Evolutionary conservation across 2,797 vertebrate species (phyloP).

Genomic region (Malacoraja senta): DNA sequence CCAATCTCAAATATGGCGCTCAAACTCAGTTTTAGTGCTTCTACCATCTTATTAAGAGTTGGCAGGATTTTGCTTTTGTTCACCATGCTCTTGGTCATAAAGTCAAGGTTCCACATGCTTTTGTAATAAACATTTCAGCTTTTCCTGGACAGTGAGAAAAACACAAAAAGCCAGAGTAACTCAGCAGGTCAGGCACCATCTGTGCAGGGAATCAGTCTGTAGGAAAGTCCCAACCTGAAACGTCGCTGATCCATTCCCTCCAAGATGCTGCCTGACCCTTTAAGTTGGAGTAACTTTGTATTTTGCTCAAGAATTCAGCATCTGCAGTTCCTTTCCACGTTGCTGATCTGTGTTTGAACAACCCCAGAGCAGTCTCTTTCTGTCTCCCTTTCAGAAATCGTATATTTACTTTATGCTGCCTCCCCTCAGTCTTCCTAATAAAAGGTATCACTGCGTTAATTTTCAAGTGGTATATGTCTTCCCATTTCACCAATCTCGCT

Average conservation of each 20-base stretch:
- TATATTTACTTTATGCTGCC: neutral
- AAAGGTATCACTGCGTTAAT: neutral
- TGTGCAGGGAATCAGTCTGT: no score
- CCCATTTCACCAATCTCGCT: neutral
- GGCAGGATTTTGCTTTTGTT: neutral
- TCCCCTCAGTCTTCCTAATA: neutral
- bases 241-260: no score
- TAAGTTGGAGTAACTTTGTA: no score
- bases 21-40: no score
- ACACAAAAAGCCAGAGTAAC: no score
- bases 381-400: neutral
- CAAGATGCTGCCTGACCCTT: no score
- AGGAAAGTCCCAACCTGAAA: no score
- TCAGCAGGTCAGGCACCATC: no score
- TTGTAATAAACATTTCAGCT: neutral
- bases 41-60: neutral
- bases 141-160: neutral
- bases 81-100: neutral
- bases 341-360: neutral
- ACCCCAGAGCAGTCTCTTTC: neutral
- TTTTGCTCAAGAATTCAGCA: no score
- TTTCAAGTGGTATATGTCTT: neutral
- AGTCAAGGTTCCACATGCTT: neutral
- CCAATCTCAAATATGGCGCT: no score
- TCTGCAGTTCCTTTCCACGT: no score